Evolutionary conservation across 1,140 invertebrate species (phyloP), one percentile per base, ranked within the genome.

Genomic region (Galleria mellonella): DNA sequence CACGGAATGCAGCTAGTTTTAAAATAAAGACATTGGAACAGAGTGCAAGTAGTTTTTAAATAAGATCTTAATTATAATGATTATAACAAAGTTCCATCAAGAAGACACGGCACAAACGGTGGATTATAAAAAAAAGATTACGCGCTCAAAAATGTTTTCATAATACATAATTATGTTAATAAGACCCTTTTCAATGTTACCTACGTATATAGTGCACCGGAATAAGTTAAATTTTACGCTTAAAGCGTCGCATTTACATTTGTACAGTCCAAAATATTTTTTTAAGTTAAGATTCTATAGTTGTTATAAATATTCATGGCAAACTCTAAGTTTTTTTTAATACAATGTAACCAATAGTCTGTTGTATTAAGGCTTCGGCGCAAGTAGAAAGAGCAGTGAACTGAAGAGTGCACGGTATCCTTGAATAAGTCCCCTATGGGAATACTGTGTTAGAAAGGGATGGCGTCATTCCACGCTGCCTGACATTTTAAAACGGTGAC

Each of bases 361-460:
- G 9, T 15, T 5, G 39, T 23, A 35, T 32, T 65, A 65, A 78
- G 74, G 74, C 74, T 82, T 82, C 73, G 65, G 49, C 55, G 17
- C 17, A 23, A 23, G 17, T 23, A 23, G 17, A 67, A 60, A 55
- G 78, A 76, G 66, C 78, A 83, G 63, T 83, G 75, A 83, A 83
- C 78, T 74, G 69, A 71, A 55, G 72, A 71, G 71, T 61, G 71
- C 69, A 68, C 70, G 53, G 53, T 66, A 83, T 83, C 72, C 78
- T 83, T 83, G 75, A 79, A 64, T 61, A 60, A 54, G 49, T 60
- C 60, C 55, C 64, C 65, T 68, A 59, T 75, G 68, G 62, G 70
- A 75, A 72, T 57, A 61, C 32, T 43, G 57, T 10, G 77, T 10
- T 9, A 44, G 65, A 78, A 33, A 43, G 69, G 61, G 71, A 79